These are phyloP conservation scores for Mugil cephalus DNA, from an alignment of 2,113 vertebrate genomes.

Conservation along the genomic window DNA sequence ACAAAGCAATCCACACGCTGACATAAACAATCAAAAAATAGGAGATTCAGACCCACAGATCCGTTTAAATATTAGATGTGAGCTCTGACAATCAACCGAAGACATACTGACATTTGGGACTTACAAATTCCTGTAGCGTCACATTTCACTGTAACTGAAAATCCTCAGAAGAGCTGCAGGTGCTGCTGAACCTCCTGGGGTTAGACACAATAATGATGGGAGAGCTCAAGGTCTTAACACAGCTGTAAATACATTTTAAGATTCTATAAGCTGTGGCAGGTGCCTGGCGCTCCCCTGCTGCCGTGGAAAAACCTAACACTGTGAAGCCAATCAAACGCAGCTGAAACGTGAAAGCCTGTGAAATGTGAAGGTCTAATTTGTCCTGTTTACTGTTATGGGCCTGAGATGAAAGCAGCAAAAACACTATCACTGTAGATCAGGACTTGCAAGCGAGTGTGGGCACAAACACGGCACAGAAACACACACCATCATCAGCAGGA, in stretches of 20 bases:
- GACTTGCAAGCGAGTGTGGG: background rate
- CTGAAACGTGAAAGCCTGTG: slow-evolving; percentile 35
- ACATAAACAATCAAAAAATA: too few species aligned
- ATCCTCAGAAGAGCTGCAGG: slow-evolving; percentile 6
- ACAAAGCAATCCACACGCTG: too few species aligned
- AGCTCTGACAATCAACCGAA: too few species aligned
- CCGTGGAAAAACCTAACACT: slow-evolving; percentile 5
- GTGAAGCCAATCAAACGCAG: slow-evolving; percentile 29
- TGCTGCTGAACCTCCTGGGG: background rate
- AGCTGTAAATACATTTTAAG: slow-evolving; percentile 33
- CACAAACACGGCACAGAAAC: background rate
- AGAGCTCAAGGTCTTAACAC: slow-evolving; percentile 22
- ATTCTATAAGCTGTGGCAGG: slow-evolving; percentile 34
- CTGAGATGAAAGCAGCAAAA: slow-evolving; percentile 31
- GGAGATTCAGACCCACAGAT: too few species aligned
- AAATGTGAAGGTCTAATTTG: slow-evolving; percentile 52
- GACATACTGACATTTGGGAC: too few species aligned
- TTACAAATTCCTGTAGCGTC: background rate
- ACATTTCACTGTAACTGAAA: background rate
- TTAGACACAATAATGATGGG: background rate
- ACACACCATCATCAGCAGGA: slow-evolving; percentile 18
- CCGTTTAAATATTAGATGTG: too few species aligned
- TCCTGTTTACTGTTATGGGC: slow-evolving; percentile 33
- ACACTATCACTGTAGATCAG: slow-evolving; percentile 21
- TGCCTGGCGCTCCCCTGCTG: slow-evolving; percentile 18